Percentiles rank a stretch among this genome's conserved stretches.
These are phyloP conservation scores for Aphodius sticticus DNA, from an alignment of 2,888 invertebrate genomes.

Conservation along the genomic window DNA sequence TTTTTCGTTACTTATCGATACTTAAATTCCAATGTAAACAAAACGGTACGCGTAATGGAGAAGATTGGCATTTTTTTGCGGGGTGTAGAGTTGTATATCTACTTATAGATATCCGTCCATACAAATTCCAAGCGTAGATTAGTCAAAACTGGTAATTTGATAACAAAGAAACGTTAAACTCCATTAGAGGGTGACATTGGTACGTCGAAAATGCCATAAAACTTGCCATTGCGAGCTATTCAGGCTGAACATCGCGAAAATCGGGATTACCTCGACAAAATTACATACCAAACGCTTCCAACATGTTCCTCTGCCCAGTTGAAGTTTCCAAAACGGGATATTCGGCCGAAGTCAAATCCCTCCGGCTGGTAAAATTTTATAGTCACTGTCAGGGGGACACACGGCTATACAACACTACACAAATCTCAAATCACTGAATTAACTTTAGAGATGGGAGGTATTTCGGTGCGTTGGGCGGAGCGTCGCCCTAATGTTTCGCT, in stretches of 20 bases:
- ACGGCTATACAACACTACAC: conserved; percentile 47
- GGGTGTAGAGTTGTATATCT: neutral
- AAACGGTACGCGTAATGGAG: conserved; percentile 5
- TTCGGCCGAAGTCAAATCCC: conserved; percentile 27
- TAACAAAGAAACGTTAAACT: conserved; percentile 4
- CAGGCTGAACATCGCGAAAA: neutral
- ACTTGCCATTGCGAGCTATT: neutral
- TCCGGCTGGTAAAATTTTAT: conserved; percentile 39
- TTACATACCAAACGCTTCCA: conserved; percentile 4
- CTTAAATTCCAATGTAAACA: conserved; percentile 9
- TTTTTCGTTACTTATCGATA: neutral
- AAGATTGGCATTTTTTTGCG: neutral
- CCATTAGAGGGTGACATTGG: conserved; percentile 4
- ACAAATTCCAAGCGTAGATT: neutral
- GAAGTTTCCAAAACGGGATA: neutral
- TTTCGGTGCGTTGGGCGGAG: conserved; percentile 8
- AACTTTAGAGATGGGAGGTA: neutral
- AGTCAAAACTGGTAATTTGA: neutral
- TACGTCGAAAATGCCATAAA: neutral
- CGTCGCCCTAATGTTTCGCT: conserved; percentile 1
- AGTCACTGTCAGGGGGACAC: conserved; percentile 48
- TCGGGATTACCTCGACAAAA: neutral
- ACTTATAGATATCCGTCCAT: neutral
- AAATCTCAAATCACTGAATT: neutral
- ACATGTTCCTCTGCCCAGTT: neutral